Evolutionary conservation across 2,888 invertebrate genomes (phyloP).

Genomic region (Chaetogeoica ovagalla): DNA sequence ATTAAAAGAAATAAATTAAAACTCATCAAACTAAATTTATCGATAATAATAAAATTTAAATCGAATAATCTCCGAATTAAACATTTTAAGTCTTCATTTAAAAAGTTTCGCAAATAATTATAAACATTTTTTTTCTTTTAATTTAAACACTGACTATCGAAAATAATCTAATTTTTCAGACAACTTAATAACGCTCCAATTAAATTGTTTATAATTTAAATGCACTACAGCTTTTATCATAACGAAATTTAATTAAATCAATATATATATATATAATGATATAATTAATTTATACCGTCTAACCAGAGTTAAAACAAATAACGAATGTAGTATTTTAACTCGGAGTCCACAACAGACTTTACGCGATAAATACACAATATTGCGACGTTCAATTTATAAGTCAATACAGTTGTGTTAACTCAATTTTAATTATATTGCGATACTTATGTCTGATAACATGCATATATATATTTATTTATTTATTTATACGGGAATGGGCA

Average conservation of each 20-base stretch:
- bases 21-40: neutral
- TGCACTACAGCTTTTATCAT: neutral
- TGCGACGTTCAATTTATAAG: too few species aligned
- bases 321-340: neutral
- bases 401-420: too few species aligned
- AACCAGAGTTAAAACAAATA: neutral
- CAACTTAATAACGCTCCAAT: conserved; percentile 3
- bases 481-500: too few species aligned
- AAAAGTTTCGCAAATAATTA: neutral
- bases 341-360: neutral
- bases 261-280: neutral
- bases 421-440: too few species aligned
- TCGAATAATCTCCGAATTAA: neutral
- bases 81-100: neutral
- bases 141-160: too few species aligned
- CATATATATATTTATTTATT: too few species aligned
- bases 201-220: neutral
- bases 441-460: too few species aligned
- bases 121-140: neutral
- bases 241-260: neutral
- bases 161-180: conserved; percentile 3
- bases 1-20: neutral
- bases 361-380: too few species aligned
- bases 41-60: too few species aligned
- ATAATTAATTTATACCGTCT: neutral